Evolutionary conservation across 2,888 invertebrate species (phyloP).

Genomic region (Sinotaia quadrata): DNA sequence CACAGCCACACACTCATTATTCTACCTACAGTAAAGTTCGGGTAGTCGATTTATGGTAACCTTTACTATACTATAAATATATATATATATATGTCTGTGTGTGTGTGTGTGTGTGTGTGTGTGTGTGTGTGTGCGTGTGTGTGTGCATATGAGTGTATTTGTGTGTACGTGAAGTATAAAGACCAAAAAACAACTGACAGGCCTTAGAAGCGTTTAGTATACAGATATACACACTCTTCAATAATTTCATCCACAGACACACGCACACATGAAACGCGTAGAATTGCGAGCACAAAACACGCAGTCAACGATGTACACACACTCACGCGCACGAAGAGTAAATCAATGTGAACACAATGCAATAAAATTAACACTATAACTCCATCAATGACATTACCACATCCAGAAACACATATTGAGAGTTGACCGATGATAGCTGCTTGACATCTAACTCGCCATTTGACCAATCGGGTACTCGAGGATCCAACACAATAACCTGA

Average conservation of each 20-base stretch:
- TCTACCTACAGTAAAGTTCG: not conserved
- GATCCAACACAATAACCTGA: constrained; percentile 17
- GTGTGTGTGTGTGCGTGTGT: not conserved
- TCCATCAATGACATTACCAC: not conserved
- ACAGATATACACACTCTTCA: not conserved
- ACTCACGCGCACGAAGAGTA: too few species aligned
- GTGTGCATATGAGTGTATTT: too few species aligned
- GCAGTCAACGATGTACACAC: too few species aligned
- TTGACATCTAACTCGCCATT: not conserved
- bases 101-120: constrained; percentile 1
- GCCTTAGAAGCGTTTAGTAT: not conserved
- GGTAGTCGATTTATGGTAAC: not conserved
- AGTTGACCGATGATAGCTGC: constrained; percentile 2
- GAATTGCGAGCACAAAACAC: too few species aligned
- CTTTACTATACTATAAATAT: not conserved
- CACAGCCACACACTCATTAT: not conserved
- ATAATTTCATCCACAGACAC: not conserved
- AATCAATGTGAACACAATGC: too few species aligned
- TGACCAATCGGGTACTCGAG: constrained; percentile 11
- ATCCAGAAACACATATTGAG: not conserved
- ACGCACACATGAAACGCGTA: too few species aligned
- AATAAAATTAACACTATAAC: too few species aligned
- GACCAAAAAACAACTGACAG: not conserved
- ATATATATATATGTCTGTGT: not conserved
- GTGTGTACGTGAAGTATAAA: not conserved